These are phyloP conservation scores for Clavelina lepadiformis DNA, from an alignment of 23 tunicate genomes.

Conservation along the genomic window DNA sequence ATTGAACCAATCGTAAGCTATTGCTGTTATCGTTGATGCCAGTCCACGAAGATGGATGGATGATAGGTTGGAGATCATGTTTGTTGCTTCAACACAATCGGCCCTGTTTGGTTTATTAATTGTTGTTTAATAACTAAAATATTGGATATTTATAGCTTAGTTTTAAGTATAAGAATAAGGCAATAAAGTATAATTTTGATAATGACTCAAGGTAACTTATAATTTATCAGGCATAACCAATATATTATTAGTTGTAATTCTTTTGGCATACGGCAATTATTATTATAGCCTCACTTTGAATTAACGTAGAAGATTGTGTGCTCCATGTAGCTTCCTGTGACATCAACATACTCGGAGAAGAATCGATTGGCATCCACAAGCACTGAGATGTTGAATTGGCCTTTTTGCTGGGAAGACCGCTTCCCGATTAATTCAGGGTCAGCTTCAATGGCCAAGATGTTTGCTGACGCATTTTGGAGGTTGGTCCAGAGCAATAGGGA, in stretches of 20 bases:
- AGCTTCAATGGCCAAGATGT: constrained; percentile 12
- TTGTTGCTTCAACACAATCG: no score
- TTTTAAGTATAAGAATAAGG: no score
- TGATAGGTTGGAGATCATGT: no score
- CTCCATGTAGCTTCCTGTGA: constrained; percentile 21
- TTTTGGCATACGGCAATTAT: no score
- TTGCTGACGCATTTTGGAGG: constrained; percentile 7
- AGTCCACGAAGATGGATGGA: constrained; percentile 7
- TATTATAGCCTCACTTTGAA: constrained; percentile 3
- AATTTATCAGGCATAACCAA: no score
- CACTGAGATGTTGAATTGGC: constrained; percentile 1
- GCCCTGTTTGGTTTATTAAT: no score
- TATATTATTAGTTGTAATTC: no score
- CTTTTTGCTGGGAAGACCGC: background rate
- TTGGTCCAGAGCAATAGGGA: constrained; percentile 13
- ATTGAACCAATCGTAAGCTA: constrained; percentile 22
- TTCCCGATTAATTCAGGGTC: constrained; percentile 2
- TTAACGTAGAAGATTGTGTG: constrained; percentile 21
- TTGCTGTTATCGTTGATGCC: background rate
- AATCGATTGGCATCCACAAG: background rate
- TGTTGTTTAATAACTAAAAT: no score
- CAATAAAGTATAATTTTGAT: no score
- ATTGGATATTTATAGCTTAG: no score
- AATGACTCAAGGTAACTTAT: no score
- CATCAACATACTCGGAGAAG: constrained; percentile 8